Evolutionary conservation across 53 echinoderm and acorn worm genomes (phyloP), one percentile per base, ranked within the genome.

Genomic region (Mesocentrotus franciscanus): DNA sequence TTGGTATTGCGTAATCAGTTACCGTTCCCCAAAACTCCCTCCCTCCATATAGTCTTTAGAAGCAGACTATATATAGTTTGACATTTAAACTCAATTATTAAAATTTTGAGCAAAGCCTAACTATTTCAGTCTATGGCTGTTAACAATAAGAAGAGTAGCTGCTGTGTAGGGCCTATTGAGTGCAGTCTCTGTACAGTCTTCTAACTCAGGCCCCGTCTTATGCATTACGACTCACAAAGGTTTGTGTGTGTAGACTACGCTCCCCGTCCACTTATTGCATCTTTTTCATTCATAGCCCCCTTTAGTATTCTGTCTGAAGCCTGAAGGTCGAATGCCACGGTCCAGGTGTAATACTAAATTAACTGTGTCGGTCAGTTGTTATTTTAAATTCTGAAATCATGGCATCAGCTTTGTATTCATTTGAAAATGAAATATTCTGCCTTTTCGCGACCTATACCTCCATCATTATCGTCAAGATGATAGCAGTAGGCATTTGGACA

Each of bases 391-490:
- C 57, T 58, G 59, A 58, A 87, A 87, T 87, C n/a, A 87, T 87
- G 93, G 58, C 61, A 8, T 79, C 93, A 1, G 24, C 56, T 60
- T 22, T 93, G 33, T 93, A 93, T 78, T 60, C 93, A 8, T 81
- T 93, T 17, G 93, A 93, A 30, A 93, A 93, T 61, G 93, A 93
- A 81, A 93, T 93, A 78, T 93, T 93, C 93, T 9, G 93, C 10
- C 61, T 93, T 4, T 93, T 79, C 17, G 93, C 93, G 15, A 93
- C 93, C 57, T 93, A 81, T 18, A 36, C 32, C 2, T 27, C 79
- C 20, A 58, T 93, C 20, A 61, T 93, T 33, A 20, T 81, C 24
- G 14, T 93, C 15, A 93, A 93, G 81, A 93, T 93, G 93, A 60
- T 93, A 39, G 60, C 33, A 17, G 93, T 93, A 1, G 93, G 78